phyloP scores from a whole-genome alignment of 1,140 invertebrate species.

The Aphidius ervi region DNA sequence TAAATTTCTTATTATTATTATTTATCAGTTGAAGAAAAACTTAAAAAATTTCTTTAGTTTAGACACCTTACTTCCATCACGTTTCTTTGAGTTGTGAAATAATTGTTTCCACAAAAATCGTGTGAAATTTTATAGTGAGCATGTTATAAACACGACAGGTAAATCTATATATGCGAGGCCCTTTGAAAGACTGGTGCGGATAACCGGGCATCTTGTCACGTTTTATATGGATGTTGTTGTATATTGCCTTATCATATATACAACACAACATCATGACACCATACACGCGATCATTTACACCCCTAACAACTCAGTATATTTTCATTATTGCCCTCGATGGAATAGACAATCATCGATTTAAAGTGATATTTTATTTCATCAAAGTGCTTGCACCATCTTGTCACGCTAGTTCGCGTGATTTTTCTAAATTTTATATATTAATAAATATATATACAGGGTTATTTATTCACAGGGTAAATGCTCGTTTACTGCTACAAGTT shows the following conservation, averaged over 20 bases:
- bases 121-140: conserved; percentile 25
- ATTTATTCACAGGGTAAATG: neutral
- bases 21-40: neutral
- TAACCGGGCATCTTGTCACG: conserved; percentile 31
- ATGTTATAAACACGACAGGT: conserved; percentile 29
- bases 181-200: conserved; percentile 4
- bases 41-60: conserved; percentile 3
- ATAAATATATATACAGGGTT: neutral
- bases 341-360: conserved; percentile 3
- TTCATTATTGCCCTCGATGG: conserved; percentile 3
- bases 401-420: neutral
- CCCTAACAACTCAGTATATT: conserved; percentile 1
- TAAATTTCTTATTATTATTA: neutral
- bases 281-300: conserved; percentile 23
- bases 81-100: conserved; percentile 8
- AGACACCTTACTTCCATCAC: neutral
- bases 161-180: conserved; percentile 22
- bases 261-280: conserved; percentile 26
- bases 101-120: conserved; percentile 22
- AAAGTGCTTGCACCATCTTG: conserved; percentile 1
- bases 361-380: conserved; percentile 7
- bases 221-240: conserved; percentile 19
- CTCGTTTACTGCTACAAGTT: no score
- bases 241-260: conserved; percentile 9
- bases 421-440: neutral